These are phyloP conservation scores for Paracanthobrama guichenoti DNA, from an alignment of 2,113 vertebrate species.

Conservation along the genomic window DNA sequence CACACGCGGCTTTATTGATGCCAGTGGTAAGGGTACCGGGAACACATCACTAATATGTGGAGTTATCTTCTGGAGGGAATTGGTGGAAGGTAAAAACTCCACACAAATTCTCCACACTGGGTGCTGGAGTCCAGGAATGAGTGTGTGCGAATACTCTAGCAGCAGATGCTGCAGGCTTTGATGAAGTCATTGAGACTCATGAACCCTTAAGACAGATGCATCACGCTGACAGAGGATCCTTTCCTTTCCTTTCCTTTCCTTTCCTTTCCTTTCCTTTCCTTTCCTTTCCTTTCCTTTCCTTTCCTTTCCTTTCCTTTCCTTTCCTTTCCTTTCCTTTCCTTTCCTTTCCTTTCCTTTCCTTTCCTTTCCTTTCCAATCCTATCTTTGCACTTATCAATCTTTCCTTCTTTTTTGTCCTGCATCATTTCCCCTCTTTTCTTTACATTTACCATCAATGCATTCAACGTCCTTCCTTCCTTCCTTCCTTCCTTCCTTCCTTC, in stretches of 20 bases:
- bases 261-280: neutral
- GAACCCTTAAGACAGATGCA: slow-evolving; percentile 61
- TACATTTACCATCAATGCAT: neutral
- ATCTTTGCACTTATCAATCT: too few relatives aligned
- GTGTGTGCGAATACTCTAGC: slow-evolving; percentile 48
- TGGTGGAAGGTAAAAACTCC: slow-evolving; percentile 8
- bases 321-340: slow-evolving; percentile 53
- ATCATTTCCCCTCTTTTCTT: neutral
- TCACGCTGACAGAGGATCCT: slow-evolving; percentile 58
- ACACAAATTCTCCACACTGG: neutral
- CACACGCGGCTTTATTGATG: slow-evolving; percentile 52
- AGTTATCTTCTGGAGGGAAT: slow-evolving; percentile 27
- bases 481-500: neutral
- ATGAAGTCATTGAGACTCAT: slow-evolving; percentile 63
- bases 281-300: neutral
- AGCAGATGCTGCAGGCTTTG: slow-evolving; percentile 52
- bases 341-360: neutral
- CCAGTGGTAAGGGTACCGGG: slow-evolving; percentile 44
- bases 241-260: slow-evolving; percentile 56
- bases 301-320: neutral
- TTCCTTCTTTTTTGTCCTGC: neutral
- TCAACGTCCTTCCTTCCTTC: neutral
- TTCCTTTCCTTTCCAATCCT: neutral
- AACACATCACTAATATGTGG: slow-evolving; percentile 41
- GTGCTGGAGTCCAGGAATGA: neutral